phyloP scores from a whole-genome alignment of 2,888 invertebrate species.

The Cerastis leucographa region DNA sequence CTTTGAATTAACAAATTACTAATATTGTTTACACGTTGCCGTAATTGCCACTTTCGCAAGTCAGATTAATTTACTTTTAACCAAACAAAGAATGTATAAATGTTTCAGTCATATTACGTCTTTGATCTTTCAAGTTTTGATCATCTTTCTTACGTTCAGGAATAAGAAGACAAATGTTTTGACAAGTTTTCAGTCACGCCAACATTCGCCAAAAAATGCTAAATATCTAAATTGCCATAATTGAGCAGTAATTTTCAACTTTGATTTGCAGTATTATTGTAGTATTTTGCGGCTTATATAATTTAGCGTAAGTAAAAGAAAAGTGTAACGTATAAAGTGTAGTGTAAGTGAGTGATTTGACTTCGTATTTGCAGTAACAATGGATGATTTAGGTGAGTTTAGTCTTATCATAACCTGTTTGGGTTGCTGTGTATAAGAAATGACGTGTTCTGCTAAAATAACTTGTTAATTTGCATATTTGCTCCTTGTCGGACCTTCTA shows the following conservation, averaged over 20 bases:
- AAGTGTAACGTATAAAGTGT: constrained; percentile 61
- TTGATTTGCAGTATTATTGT: constrained; percentile 74
- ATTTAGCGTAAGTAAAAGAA: constrained; percentile 51
- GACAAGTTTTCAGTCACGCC: constrained; percentile 64
- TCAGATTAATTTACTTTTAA: neutral
- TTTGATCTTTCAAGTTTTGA: neutral
- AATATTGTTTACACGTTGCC: neutral
- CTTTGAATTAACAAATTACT: neutral
- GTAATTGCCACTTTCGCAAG: neutral
- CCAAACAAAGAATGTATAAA: too few species aligned
- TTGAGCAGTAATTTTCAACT: constrained; percentile 77
- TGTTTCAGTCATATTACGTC: neutral
- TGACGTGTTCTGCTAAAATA: constrained; percentile 86
- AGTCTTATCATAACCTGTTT: constrained; percentile 89
- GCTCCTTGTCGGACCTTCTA: constrained; percentile 52
- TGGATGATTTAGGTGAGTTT: constrained; percentile 90
- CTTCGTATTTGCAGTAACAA: constrained; percentile 68
- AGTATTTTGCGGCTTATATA: constrained; percentile 67
- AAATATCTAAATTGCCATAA: constrained; percentile 75
- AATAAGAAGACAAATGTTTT: constrained; percentile 52
- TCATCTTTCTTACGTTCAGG: constrained; percentile 42
- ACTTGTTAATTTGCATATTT: constrained; percentile 72
- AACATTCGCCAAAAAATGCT: constrained; percentile 73
- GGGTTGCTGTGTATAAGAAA: constrained; percentile 72
- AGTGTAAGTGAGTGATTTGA: constrained; percentile 61